Base-by-base conservation (phyloP, 2,113 vertebrate species). In the Brachyhypopomus gauderio region DNA sequence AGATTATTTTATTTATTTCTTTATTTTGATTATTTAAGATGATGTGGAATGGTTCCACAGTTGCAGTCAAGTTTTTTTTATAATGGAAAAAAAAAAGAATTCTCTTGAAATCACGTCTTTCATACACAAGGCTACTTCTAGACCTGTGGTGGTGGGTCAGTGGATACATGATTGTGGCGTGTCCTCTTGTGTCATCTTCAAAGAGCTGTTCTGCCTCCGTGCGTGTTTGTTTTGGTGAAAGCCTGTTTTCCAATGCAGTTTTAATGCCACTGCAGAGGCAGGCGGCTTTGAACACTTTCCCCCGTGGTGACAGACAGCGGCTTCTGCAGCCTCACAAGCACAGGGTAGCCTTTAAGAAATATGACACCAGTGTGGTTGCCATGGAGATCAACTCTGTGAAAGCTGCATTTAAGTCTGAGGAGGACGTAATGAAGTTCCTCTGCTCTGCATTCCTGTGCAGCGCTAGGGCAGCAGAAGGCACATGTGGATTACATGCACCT, bases 221-320 rank as follows among this genome's bases (percentile, higher is more conserved):
- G 38, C 55, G 20, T 73, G 78, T 81, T 86, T 77, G 59, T 80
- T 83, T 85, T 75, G 34, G 34, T 79, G 77, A 55, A 34, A 81
- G 56, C 75, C 41, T 80, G 77, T 80, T 85, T 83, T 41, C 73
- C 76, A 69, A 66, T 69, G 34, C 80, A 67, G 55, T 19, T 77
- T 72, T 83, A 83, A 80, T 80, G 76, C 55, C 23, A 16, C 78
- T 86, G 85, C 79, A 76, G 72, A 72, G 70, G 79, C 78, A 19
- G 78, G 62, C 55, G 22, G 77, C 88, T 90, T 86, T 88, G 79
- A 86, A 79, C 78, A 75, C 83, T 82, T 82, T 45, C 17, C 62
- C 63, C 72, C 92, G 91, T 87, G 85, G 87, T 84, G 91, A 93
- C 92, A 92, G 91, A 93, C 92, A 88, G 86, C 80, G 86, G 86